These are phyloP conservation scores for Borostomias antarcticus DNA, from an alignment of 2,797 vertebrate species.

Conservation along the genomic window DNA sequence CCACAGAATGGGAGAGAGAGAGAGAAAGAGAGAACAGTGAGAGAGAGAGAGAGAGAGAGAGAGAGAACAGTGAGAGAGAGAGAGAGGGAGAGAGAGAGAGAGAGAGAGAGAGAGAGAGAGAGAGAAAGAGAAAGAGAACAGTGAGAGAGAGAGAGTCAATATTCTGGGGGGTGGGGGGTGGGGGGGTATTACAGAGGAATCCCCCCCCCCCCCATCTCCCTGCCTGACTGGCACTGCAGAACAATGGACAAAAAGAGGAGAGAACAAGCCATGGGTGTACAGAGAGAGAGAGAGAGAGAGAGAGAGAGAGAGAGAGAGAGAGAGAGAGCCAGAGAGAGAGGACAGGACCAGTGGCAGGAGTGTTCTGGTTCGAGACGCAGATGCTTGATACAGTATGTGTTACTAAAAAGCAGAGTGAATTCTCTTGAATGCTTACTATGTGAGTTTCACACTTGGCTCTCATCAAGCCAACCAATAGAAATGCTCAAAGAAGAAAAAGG, in stretches of 20 bases:
- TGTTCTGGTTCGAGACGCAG: too few species aligned
- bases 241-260: constrained; percentile 34
- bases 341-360: neutral
- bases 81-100: neutral
- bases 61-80: neutral
- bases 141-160: neutral
- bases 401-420: too few species aligned
- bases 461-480: too few species aligned
- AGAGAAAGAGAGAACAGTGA: too few species aligned
- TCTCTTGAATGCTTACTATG: too few species aligned
- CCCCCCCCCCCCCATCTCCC: constrained; percentile 32
- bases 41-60: neutral
- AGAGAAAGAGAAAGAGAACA: neutral
- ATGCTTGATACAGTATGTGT: too few species aligned
- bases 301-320: constrained; percentile 21
- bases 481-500: too few species aligned
- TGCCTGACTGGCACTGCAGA: constrained; percentile 25
- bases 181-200: constrained; percentile 15
- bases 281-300: constrained; percentile 27
- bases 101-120: neutral
- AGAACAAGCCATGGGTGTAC: constrained; percentile 13
- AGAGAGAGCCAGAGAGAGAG: neutral
- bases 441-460: too few species aligned
- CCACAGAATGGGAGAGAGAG: too few species aligned
- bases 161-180: neutral